Conservation (phyloP, 2,888 invertebrate genomes). For the Nemurella pictetii region DNA sequence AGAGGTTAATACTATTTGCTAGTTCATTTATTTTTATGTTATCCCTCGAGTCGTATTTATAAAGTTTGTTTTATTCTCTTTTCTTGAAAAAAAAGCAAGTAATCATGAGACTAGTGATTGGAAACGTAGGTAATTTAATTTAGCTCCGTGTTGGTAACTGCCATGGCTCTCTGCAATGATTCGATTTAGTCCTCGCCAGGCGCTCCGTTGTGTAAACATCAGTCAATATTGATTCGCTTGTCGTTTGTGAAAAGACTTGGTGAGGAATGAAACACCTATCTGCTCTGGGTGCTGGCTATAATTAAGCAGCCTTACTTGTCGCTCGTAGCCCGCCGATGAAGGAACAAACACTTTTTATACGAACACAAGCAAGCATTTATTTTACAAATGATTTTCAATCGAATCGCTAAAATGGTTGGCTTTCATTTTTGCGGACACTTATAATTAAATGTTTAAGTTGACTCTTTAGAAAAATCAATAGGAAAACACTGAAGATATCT, state of each 20-base stretch:
- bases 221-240: slow-evolving; percentile 17
- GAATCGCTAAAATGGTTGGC: no score
- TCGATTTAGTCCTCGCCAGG: not conserved
- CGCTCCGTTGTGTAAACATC: not conserved
- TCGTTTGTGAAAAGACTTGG: not conserved
- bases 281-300: not conserved
- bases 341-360: no score
- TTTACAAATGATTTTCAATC: no score
- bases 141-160: slow-evolving; percentile 3
- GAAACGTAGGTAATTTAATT: slow-evolving; percentile 14
- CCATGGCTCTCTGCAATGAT: not conserved
- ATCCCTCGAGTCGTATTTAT: not conserved
- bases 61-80: not conserved
- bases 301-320: no score
- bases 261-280: not conserved
- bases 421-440: no score
- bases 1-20: not conserved
- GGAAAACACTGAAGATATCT: no score
- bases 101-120: slow-evolving; percentile 14
- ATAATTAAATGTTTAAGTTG: no score
- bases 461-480: no score
- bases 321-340: no score
- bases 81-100: not conserved
- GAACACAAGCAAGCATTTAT: no score
- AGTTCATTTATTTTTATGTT: slow-evolving; percentile 12